A percentile compares a stretch with the other conserved stretches of the same genome.
Conservation (phyloP, 2,797 vertebrate species). For the Loris lydekkerianus region DNA sequence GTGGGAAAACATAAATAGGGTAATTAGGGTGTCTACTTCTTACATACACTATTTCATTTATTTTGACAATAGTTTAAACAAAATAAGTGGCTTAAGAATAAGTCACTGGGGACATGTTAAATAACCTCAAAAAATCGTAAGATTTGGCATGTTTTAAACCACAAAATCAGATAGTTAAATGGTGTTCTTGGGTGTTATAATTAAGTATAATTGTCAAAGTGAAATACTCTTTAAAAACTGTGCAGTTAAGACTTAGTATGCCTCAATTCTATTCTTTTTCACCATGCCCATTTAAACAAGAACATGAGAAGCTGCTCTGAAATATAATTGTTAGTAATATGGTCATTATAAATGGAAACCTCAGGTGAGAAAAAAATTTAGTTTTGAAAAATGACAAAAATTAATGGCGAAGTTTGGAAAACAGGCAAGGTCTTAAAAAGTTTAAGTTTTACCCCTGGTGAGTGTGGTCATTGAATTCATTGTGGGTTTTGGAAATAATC, state of each 20-base stretch:
- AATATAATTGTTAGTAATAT: neutral
- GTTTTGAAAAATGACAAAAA: neutral
- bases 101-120: neutral
- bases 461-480: neutral
- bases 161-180: neutral
- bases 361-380: conserved; percentile 28
- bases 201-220: neutral
- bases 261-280: conserved; percentile 34
- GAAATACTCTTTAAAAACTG: conserved; percentile 16
- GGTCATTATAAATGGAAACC: neutral
- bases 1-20: conserved; percentile 25
- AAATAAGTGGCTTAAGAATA: conserved; percentile 7
- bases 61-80: neutral
- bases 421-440: neutral
- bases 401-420: neutral
- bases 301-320: conserved; percentile 28
- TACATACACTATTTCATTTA: conserved; percentile 29
- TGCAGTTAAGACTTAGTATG: neutral
- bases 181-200: conserved; percentile 30
- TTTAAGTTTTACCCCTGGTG: neutral
- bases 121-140: neutral
- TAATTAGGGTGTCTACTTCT: neutral
- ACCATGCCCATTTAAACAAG: neutral
- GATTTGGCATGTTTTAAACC: conserved; percentile 24
- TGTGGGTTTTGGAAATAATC: conserved; percentile 18